Base-by-base conservation (phyloP, 2,888 invertebrate species). In the Aporophyla nigra region DNA sequence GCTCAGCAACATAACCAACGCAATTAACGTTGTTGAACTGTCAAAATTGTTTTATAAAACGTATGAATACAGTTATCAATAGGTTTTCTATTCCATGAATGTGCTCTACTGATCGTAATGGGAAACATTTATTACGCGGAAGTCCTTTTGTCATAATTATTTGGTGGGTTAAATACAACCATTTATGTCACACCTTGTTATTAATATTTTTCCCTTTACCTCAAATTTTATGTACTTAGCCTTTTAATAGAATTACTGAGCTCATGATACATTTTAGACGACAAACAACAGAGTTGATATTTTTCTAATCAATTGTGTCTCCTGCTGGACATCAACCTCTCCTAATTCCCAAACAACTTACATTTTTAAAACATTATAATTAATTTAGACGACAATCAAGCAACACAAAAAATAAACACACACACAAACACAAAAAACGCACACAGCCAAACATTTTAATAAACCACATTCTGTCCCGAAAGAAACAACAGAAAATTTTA, bases 401-500 rank as follows among this genome's bases (percentile, higher is more conserved):
- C 68, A 0, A 71, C 67, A 70, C 49, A 24, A 5, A 21, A 54
- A 58, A 67, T 7, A 21, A 46, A 61, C 19, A 21, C 68, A 70
- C 63, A 71, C 16, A 71, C 46, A 14, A n/a, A 51, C 59, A 67
- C 16, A 62, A 58, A 46, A 7, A n/a, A 67, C 51, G 21, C 43
- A 62, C 63, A 54, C 68, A 61, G 1, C 14, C 9, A 59, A 53
- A 54, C 12, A 46, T 27, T 19, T 2, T 14, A 40, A 33, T 19
- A 12, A 24, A 21, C 46, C 46, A 66, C 46, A 68, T 10, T 21
- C 0, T 3, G 14, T 6, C 3, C 9, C 21, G 14, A 16, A 33
- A 76, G 65, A 62, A 66, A 74, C 21, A 43, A 63, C 54, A 59
- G 16, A 78, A 74, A 54, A 16, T 12, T 2, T 0, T 49, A 62